Evolutionary conservation across 2,888 invertebrate species (phyloP).

Genomic region (Cephus nigrinus): DNA sequence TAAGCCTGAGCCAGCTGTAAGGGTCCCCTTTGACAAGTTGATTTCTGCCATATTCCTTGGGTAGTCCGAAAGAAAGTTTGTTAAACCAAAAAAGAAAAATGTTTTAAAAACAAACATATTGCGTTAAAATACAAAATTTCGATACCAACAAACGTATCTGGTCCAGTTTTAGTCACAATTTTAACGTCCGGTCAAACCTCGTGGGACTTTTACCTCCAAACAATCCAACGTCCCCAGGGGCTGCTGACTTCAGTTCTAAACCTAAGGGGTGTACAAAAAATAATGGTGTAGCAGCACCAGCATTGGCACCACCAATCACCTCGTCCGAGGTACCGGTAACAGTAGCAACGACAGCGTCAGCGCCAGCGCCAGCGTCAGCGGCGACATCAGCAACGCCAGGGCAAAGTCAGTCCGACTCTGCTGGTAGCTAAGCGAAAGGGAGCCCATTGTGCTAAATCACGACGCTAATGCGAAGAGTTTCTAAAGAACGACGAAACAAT

Average conservation of each 20-base stretch:
- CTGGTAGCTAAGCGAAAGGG: constrained; percentile 7
- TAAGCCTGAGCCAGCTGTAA: not conserved
- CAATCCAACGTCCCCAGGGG: too few species aligned
- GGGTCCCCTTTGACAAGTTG: not conserved
- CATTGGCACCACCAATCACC: not conserved
- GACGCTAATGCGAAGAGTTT: constrained; percentile 46
- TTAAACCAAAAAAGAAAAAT: not conserved
- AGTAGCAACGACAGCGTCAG: not conserved
- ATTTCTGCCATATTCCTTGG: not conserved
- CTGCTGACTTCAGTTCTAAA: not conserved
- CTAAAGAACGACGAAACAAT: constrained; percentile 52
- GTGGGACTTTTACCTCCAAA: not conserved
- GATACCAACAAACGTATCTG: not conserved
- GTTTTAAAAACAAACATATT: not conserved
- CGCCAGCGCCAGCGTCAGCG: not conserved
- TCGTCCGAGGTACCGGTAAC: not conserved
- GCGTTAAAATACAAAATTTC: not conserved
- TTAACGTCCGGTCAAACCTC: not conserved
- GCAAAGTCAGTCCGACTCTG: not conserved
- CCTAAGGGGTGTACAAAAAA: not conserved
- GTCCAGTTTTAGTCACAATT: not conserved
- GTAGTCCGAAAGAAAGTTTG: not conserved
- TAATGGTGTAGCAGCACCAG: not conserved
- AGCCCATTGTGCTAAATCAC: constrained; percentile 45
- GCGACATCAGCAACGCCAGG: not conserved